Evolutionary conservation across 2,797 vertebrate genomes (phyloP), one percentile per base, ranked within the genome.

Genomic region (Pangasius mekongensis): DNA sequence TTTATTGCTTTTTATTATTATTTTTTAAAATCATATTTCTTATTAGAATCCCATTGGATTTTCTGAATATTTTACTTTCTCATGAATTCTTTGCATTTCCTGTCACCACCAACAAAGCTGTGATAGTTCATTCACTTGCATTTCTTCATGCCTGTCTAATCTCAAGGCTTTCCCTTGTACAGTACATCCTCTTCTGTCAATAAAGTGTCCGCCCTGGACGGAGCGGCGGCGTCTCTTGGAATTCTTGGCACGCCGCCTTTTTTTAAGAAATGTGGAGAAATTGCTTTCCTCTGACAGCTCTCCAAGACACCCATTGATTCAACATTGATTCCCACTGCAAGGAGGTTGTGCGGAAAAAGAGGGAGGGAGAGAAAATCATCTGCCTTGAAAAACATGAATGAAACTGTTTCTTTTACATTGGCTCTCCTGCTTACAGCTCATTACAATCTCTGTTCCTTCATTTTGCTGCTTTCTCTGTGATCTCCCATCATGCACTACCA

Each of bases 251-350:
- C 87, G 87, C 71, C 0, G 24, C 73, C 24, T 74, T 49, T 62
- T 58, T 83, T 88, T 80, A 86, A 82, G 89, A 91, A 92, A 92
- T 91, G 91, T 93, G 93, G 92, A 94, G 93, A 92, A 93, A 92
- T 93, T 92, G 89, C 93, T 93, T 89, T 92, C 87, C 93, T 90
- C 92, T 91, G 91, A 92, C 91, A 91, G 92, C 90, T 91, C 88
- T 92, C 85, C 84, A 91, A 92, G 90, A 92, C 91, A 91, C 76
- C 76, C 91, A 94, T 94, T 85, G 93, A 94, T 94, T 94, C 94
- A 90, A 91, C 90, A 93, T 93, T 91, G 93, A 94, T 92, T 91
- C 87, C 90, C 74, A 82, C 60, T 85, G 89, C 14, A 27, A 85
- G 86, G 27, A 90, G 67, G 43, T 67, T 84, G 43, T 67, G 82